Evolutionary conservation across 1,140 invertebrate species (phyloP).

Genomic region (Subanguina moxae): DNA sequence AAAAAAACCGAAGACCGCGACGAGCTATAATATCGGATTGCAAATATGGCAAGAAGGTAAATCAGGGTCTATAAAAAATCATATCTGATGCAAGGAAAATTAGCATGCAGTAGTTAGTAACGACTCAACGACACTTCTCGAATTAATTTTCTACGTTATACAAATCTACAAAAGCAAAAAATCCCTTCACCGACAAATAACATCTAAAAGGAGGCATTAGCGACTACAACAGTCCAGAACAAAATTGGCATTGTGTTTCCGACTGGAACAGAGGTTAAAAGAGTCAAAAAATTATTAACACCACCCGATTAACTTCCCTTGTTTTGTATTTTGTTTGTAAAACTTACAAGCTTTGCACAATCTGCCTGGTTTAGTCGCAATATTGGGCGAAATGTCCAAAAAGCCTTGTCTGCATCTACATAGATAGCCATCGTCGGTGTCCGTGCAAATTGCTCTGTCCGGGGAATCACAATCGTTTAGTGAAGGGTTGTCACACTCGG

Average conservation of each 20-base stretch:
- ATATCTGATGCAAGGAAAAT: no score
- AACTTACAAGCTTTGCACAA: slow-evolving; percentile 53
- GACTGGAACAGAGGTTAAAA: neutral
- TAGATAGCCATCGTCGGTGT: slow-evolving; percentile 56
- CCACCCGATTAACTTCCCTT: neutral
- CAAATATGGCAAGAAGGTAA: no score
- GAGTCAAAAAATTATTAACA: neutral
- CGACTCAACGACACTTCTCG: no score
- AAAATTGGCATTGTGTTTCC: slow-evolving; percentile 20
- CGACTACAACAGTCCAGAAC: slow-evolving; percentile 1
- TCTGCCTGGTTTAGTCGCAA: slow-evolving; percentile 50
- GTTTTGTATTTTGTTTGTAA: neutral
- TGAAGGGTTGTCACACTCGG: slow-evolving; percentile 58
- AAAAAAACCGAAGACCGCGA: no score
- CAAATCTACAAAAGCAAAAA: slow-evolving; percentile 10
- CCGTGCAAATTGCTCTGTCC: slow-evolving; percentile 55
- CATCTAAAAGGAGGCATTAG: no score
- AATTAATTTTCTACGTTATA: no score
- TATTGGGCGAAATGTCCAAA: slow-evolving; percentile 57
- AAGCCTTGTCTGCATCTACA: slow-evolving; percentile 55
- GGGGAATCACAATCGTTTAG: slow-evolving; percentile 59
- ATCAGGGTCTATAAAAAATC: no score
- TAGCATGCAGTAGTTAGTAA: no score
- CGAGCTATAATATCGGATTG: no score
- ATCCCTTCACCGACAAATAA: no score